These are phyloP conservation scores for Pollimyrus isidori DNA, from an alignment of 2,113 vertebrate genomes.

Conservation along the genomic window DNA sequence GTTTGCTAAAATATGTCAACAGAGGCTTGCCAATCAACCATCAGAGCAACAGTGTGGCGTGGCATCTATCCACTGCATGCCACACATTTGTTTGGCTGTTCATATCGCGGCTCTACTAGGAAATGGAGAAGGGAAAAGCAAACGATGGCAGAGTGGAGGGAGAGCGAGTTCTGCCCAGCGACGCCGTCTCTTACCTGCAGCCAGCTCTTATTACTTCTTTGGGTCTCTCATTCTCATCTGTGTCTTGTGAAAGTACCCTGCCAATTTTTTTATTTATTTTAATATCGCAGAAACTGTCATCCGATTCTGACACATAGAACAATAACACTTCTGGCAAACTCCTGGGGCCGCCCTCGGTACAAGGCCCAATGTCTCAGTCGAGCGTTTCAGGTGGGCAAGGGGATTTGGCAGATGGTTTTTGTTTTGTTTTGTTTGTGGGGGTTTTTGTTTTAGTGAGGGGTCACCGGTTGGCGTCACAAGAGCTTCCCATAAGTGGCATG, in stretches of 20 bases:
- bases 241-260: conserved; percentile 62
- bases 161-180: conserved; percentile 49
- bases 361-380: neutral
- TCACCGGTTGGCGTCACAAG: conserved; percentile 27
- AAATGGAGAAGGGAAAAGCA: conserved; percentile 39
- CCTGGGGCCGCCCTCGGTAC: conserved; percentile 28
- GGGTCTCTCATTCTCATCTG: conserved; percentile 70
- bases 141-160: conserved; percentile 55
- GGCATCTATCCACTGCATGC: neutral
- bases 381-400: neutral
- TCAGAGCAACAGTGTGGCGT: conserved; percentile 42
- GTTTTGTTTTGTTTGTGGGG: neutral
- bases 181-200: conserved; percentile 68
- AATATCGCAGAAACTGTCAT: conserved; percentile 40
- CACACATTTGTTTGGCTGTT: neutral
- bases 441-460: neutral
- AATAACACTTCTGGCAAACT: conserved; percentile 36
- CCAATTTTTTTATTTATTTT: conserved; percentile 46
- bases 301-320: conserved; percentile 34
- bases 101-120: conserved; percentile 18
- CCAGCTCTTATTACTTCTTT: conserved; percentile 69
- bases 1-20: conserved; percentile 51
- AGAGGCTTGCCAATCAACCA: conserved; percentile 35
- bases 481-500: conserved; percentile 39
- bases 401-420: neutral